Evolutionary conservation across 2,113 vertebrate species (phyloP).

Genomic region (Mobula birostris): DNA sequence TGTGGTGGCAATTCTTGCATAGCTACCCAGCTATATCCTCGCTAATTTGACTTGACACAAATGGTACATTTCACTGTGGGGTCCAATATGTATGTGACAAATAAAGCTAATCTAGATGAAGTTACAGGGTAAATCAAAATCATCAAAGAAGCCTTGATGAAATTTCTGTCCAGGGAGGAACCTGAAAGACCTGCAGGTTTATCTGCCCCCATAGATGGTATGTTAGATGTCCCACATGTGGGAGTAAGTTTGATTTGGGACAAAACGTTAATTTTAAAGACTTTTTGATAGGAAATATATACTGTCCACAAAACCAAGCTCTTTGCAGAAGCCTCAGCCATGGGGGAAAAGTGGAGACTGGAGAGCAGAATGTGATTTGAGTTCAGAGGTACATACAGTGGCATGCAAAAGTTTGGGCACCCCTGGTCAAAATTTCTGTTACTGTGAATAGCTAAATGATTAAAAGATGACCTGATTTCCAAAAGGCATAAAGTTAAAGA

Average conservation of each 20-base stretch:
- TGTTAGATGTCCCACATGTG: neutral
- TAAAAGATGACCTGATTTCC: no score
- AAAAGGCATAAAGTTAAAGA: no score
- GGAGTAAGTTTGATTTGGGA: neutral
- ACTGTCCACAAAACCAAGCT: neutral
- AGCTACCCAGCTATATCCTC: no score
- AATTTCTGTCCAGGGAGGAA: neutral
- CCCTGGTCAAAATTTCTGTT: no score
- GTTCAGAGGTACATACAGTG: neutral
- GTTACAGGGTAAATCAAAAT: neutral
- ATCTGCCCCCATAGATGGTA: neutral
- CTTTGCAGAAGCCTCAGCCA: neutral
- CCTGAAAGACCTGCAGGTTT: neutral
- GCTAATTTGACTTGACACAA: no score
- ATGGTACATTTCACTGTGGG: no score
- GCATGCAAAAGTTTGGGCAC: no score
- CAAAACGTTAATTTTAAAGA: neutral
- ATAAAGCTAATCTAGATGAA: no score
- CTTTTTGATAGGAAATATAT: neutral
- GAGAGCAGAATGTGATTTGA: neutral
- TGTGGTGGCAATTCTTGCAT: no score
- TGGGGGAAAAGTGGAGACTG: neutral
- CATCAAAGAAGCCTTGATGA: neutral
- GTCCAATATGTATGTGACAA: no score
- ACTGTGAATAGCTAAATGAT: no score